phyloP scores from a whole-genome alignment of 1,140 invertebrate genomes.

The Cydia amplana region DNA sequence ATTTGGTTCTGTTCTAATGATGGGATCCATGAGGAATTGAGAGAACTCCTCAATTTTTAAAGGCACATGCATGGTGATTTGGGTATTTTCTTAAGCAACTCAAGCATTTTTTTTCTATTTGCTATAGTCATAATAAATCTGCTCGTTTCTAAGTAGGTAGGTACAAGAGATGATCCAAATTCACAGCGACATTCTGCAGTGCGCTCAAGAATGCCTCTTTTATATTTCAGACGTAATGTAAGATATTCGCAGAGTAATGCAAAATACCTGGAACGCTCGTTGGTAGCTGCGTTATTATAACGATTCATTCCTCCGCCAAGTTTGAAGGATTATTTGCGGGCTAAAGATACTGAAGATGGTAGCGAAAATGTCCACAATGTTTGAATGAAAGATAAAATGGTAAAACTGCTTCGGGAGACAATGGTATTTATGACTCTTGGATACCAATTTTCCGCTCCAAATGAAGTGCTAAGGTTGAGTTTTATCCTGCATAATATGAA shows the following conservation, averaged over 20 bases:
- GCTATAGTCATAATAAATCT: too few species aligned
- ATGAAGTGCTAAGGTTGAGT: too few species aligned
- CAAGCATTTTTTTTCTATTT: too few species aligned
- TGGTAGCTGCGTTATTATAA: not conserved
- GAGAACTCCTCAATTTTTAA: too few species aligned
- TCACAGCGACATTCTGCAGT: not conserved
- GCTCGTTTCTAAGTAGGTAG: too few species aligned
- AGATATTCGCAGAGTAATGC: constrained; percentile 6
- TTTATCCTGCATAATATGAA: too few species aligned
- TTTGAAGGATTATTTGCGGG: not conserved
- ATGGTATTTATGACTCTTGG: not conserved
- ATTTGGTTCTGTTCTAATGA: too few species aligned
- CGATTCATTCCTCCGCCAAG: not conserved
- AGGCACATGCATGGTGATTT: too few species aligned
- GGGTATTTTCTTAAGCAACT: too few species aligned
- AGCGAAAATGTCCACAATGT: not conserved
- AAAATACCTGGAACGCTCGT: constrained; percentile 13
- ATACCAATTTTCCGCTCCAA: not conserved
- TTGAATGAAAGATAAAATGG: not conserved
- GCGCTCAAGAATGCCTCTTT: constrained; percentile 22
- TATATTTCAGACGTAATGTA: constrained; percentile 16
- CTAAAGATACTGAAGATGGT: not conserved
- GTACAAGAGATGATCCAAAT: not conserved
- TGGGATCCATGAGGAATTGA: too few species aligned
- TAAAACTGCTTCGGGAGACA: not conserved